Percentiles rank a stretch among this genome's conserved stretches.
Evolutionary conservation across 2,888 invertebrate species (phyloP).

Genomic region (Acleris holmiana): DNA sequence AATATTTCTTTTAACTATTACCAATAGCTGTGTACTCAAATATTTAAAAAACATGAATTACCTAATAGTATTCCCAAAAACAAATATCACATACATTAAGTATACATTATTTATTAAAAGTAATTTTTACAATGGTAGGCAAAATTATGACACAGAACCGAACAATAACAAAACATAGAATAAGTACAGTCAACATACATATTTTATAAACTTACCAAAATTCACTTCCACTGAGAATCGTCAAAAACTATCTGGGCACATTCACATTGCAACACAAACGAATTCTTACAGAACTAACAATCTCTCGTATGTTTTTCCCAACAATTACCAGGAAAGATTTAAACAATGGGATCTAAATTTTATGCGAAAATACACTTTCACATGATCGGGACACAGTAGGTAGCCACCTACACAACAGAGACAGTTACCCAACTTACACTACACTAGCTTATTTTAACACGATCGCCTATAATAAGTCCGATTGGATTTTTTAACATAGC

Average conservation of each 20-base stretch:
- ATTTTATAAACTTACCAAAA: conserved; percentile 45
- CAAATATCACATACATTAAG: conserved; percentile 6
- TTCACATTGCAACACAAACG: conserved; percentile 56
- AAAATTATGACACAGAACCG: conserved; percentile 3
- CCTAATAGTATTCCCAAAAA: too few relatives aligned
- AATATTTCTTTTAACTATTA: too few relatives aligned
- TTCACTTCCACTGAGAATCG: conserved; percentile 40
- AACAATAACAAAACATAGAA: not conserved
- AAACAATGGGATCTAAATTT: conserved; percentile 82
- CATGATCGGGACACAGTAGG: conserved; percentile 71
- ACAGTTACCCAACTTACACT: conserved; percentile 61
- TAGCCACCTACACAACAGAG: conserved; percentile 81
- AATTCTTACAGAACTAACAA: conserved; percentile 62
- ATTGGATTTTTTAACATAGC: conserved; percentile 38
- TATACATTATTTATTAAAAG: not conserved
- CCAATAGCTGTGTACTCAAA: too few relatives aligned
- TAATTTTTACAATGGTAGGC: not conserved
- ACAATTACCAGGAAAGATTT: conserved; percentile 71
- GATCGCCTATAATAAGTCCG: conserved; percentile 19
- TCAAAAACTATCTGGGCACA: conserved; percentile 35
- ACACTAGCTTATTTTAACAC: conserved; percentile 3
- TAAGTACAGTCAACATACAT: not conserved
- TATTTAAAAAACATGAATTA: too few relatives aligned
- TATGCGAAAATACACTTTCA: conserved; percentile 82
- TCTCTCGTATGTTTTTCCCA: conserved; percentile 64